A percentile compares a stretch with the other conserved stretches of the same genome.
Conservation (phyloP, 2,113 vertebrate species). For the Passer montanus region DNA sequence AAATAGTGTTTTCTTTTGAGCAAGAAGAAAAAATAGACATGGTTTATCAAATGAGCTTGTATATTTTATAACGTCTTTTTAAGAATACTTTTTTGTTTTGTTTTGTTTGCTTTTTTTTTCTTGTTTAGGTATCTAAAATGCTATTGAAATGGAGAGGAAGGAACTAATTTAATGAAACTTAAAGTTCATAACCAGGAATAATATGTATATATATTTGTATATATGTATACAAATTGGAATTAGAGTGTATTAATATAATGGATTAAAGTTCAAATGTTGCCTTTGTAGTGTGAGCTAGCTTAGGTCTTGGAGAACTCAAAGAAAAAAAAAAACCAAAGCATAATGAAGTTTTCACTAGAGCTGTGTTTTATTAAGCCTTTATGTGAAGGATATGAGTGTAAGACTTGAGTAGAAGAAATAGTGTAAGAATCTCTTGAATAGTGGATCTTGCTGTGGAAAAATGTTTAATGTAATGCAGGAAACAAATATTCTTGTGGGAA, state of each 20-base stretch:
- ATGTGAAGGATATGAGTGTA: not conserved
- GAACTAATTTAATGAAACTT: not conserved
- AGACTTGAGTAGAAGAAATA: not conserved
- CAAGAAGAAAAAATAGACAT: not conserved
- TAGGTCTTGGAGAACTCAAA: not conserved
- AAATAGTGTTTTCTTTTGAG: not conserved
- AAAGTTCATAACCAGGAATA: not conserved
- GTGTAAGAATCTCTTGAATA: not conserved
- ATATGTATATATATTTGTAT: not conserved
- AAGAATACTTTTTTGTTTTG: too few relatives aligned
- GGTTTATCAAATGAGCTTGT: not conserved
- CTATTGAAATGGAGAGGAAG: not conserved
- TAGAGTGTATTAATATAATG: not conserved
- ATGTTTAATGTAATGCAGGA: not conserved
- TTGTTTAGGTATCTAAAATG: not conserved
- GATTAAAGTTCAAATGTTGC: not conserved
- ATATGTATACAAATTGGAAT: not conserved
- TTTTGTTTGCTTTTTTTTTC: not conserved
- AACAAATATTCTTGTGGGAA: not conserved
- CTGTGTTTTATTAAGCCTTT: not conserved
- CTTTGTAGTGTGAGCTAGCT: not conserved
- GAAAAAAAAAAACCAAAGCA: not conserved
- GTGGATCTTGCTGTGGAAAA: not conserved
- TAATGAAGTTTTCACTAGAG: not conserved
- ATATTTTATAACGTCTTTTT: not conserved